A percentile compares a stretch with the other conserved stretches of the same genome.
phyloP scores from a whole-genome alignment of 2,113 vertebrate species.

The Psittacus erithacus region DNA sequence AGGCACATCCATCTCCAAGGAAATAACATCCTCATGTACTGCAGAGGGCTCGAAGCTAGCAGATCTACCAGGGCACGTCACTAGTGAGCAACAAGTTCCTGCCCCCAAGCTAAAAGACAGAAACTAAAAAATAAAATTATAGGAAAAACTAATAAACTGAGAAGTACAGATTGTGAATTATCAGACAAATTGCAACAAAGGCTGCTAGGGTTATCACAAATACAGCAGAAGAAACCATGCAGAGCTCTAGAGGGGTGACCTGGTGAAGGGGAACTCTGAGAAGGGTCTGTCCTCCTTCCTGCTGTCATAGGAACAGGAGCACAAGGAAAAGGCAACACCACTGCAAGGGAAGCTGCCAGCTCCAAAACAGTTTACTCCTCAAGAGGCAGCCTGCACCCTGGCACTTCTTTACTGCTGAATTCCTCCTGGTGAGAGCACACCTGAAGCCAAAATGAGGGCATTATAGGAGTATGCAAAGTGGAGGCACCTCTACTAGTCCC shows the following conservation, averaged over 20 bases:
- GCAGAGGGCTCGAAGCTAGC: background rate
- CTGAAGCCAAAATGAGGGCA: background rate
- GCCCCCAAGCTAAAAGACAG: background rate
- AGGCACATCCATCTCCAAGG: background rate
- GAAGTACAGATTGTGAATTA: background rate
- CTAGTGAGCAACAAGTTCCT: background rate
- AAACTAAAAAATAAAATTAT: background rate
- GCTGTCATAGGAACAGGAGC: background rate
- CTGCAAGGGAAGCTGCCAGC: background rate
- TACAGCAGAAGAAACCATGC: background rate
- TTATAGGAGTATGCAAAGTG: background rate
- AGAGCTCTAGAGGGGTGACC: background rate
- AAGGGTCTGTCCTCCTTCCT: background rate
- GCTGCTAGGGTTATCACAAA: background rate
- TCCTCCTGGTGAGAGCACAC: background rate
- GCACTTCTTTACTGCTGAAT: background rate
- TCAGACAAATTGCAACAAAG: background rate
- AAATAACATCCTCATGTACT: background rate
- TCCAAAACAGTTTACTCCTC: background rate
- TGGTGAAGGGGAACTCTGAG: accelerated
- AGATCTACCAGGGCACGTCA: background rate
- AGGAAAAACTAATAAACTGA: background rate
- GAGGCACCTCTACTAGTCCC: background rate
- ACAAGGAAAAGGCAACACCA: background rate
- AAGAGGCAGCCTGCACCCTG: background rate